These are phyloP conservation scores for Azemiops feae DNA, from an alignment of 2,113 vertebrate species.

Conservation along the genomic window DNA sequence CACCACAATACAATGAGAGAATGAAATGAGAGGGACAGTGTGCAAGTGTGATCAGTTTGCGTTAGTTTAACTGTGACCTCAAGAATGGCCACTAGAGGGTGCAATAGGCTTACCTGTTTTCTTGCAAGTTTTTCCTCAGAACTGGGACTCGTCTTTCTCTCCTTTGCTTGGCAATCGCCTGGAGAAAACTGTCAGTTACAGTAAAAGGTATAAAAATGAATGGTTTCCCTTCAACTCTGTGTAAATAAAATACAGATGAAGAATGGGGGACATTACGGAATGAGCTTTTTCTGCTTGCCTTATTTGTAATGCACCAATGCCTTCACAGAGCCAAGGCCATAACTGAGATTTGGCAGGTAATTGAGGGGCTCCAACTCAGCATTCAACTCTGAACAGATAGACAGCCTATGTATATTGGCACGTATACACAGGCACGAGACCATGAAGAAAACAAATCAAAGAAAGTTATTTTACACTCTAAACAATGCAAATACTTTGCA, in stretches of 20 bases:
- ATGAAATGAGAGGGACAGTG: neutral
- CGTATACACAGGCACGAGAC: neutral
- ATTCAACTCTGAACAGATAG: neutral
- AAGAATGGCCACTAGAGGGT: constrained; percentile 8
- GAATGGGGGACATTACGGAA: neutral
- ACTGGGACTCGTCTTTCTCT: neutral
- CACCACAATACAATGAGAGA: neutral
- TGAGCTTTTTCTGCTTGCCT: neutral
- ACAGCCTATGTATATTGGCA: neutral
- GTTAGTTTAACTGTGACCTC: neutral
- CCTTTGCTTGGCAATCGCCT: neutral
- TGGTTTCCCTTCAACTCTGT: neutral
- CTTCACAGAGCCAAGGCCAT: neutral
- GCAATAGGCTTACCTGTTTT: neutral
- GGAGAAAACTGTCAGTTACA: neutral
- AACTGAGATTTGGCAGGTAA: neutral
- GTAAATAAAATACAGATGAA: neutral
- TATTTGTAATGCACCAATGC: neutral
- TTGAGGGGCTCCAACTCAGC: neutral
- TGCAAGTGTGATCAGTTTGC: neutral
- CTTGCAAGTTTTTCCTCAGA: neutral
- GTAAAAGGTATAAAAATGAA: neutral
- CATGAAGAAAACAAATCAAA: neutral
- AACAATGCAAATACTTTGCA: neutral
- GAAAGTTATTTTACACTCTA: neutral